Conservation (phyloP, 2,113 vertebrate genomes). For the Odocoileus virginianus region DNA sequence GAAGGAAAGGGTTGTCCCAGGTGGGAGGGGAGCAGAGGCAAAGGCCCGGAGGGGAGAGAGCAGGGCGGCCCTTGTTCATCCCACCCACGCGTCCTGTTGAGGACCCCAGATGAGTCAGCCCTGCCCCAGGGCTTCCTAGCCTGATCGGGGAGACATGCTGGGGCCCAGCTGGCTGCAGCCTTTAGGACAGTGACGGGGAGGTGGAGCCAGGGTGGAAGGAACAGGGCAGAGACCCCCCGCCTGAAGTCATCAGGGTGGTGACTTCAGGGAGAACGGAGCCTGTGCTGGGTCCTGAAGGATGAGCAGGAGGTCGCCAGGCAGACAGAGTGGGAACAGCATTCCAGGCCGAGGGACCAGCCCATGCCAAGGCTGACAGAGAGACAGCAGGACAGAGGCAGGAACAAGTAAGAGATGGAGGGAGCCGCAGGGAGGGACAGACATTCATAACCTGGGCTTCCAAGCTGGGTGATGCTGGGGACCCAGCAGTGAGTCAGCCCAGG, state of each 20-base stretch:
- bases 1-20: neutral
- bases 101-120: neutral
- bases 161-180: neutral
- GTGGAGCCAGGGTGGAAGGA: neutral
- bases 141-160: neutral
- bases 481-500: neutral
- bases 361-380: neutral
- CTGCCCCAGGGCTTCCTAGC: neutral
- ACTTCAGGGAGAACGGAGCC: neutral
- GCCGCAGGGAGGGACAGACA: neutral
- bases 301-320: rapidly evolving
- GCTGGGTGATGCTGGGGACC: neutral
- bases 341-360: neutral
- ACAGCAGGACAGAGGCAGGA: neutral
- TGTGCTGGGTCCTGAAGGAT: neutral
- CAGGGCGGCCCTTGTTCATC: neutral
- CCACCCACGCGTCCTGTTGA: rapidly evolving
- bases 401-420: neutral
- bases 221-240: neutral
- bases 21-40: neutral
- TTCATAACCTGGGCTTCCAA: neutral
- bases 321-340: neutral
- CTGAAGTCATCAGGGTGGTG: neutral
- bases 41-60: neutral
- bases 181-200: neutral